Evolutionary conservation across 2,888 invertebrate genomes (phyloP).

Genomic region (Nasonia oneida): DNA sequence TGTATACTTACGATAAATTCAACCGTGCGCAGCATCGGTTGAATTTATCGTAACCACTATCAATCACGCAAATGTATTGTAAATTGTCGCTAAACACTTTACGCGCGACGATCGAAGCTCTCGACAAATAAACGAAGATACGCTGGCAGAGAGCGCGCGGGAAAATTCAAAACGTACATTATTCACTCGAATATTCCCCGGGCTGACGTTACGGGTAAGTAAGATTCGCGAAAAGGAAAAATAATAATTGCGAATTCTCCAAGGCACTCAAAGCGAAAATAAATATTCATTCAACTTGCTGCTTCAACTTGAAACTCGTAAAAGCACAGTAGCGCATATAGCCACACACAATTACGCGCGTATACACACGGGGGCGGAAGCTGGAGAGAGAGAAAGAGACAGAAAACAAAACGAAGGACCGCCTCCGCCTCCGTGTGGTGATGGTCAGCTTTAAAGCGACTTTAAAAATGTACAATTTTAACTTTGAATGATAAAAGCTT

Average conservation of each 20-base stretch:
- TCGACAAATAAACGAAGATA: too few relatives aligned
- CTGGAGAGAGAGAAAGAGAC: too few relatives aligned
- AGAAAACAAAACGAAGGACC: not conserved
- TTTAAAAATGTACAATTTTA: slow-evolving; percentile 44
- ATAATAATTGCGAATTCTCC: slow-evolving; percentile 5
- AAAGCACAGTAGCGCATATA: slow-evolving; percentile 8
- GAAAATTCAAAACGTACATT: not conserved
- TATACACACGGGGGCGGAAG: not conserved
- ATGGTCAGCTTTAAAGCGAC: slow-evolving; percentile 27
- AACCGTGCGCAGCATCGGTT: not conserved
- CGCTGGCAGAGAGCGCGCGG: not conserved
- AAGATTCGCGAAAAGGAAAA: not conserved
- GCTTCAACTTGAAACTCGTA: slow-evolving; percentile 23
- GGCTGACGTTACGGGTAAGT: too few relatives aligned
- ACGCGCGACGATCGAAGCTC: not conserved
- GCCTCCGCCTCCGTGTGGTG: not conserved
- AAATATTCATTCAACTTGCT: slow-evolving; percentile 17
- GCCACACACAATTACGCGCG: not conserved
- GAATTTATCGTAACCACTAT: not conserved
- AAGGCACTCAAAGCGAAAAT: not conserved
- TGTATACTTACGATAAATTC: not conserved
- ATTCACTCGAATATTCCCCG: not conserved
- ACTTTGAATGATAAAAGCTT: slow-evolving; percentile 47
- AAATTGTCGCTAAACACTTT: not conserved
- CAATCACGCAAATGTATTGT: slow-evolving; percentile 6